phyloP scores from a whole-genome alignment of 1,140 invertebrate species.

The Riptortus pedestris region DNA sequence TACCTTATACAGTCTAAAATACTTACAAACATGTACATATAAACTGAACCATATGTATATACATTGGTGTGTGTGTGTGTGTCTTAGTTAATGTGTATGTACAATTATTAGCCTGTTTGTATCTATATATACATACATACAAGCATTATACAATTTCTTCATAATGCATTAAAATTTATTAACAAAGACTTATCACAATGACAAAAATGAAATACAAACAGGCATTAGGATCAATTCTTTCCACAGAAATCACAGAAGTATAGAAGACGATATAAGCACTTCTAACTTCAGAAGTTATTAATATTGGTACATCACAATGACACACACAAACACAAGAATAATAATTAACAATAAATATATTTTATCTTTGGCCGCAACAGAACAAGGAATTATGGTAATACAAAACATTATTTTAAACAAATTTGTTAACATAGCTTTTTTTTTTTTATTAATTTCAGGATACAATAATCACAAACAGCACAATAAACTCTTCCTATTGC shows the following conservation, averaged over 20 bases:
- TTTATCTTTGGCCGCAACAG: constrained; percentile 8
- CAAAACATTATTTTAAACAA: background rate
- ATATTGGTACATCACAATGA: background rate
- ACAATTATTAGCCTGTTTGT: background rate
- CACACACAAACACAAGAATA: background rate
- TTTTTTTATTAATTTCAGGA: too few species aligned
- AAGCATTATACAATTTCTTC: too few species aligned
- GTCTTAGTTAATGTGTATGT: too few species aligned
- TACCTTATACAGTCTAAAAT: too few species aligned
- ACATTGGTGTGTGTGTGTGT: too few species aligned
- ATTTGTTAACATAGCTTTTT: background rate
- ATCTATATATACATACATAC: too few species aligned
- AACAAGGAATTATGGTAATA: constrained; percentile 4
- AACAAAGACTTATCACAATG: background rate
- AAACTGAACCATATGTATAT: too few species aligned
- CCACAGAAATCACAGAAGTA: constrained; percentile 1
- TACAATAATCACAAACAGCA: too few species aligned
- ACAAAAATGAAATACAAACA: constrained; percentile 1
- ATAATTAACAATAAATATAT: constrained; percentile 7
- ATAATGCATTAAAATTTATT: too few species aligned
- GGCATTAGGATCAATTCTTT: background rate
- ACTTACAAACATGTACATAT: too few species aligned
- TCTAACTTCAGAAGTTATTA: background rate
- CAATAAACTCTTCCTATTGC: constrained; percentile 6
- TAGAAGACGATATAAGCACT: background rate